Conservation (phyloP, 2,113 vertebrate species). For the Dendrocopos noguchii region DNA sequence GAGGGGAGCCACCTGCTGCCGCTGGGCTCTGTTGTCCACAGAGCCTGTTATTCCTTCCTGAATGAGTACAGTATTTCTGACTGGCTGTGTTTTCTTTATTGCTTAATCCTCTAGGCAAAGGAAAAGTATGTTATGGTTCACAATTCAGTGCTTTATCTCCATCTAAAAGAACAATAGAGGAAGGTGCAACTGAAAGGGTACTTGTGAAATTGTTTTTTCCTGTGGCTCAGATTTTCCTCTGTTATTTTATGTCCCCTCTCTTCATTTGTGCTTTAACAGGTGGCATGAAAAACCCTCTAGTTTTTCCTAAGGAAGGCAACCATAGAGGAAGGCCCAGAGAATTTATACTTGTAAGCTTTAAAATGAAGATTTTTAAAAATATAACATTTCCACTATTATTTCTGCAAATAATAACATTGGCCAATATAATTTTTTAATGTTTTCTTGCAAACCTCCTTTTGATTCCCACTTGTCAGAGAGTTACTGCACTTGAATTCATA, state of each 20-base stretch:
- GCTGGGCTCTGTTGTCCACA: rapidly evolving
- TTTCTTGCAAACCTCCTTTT: background rate
- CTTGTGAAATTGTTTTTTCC: conserved; percentile 23
- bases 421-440: background rate
- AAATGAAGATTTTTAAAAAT: background rate
- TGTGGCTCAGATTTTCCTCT: conserved; percentile 29
- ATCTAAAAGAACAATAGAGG: background rate
- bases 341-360: background rate
- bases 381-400: background rate
- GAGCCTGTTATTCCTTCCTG: background rate
- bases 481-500: background rate
- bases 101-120: background rate
- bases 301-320: conserved; percentile 77
- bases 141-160: background rate
- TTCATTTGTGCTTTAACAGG: conserved; percentile 78
- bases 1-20: background rate
- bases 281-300: conserved; percentile 78
- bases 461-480: background rate
- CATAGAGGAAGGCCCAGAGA: background rate
- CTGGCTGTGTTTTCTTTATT: background rate
- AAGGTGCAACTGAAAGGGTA: background rate
- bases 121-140: background rate
- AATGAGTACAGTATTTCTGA: background rate
- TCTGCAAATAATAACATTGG: background rate
- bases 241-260: conserved; percentile 68